Conservation (phyloP, 2,113 vertebrate species). For the Leptocoma aspasia region DNA sequence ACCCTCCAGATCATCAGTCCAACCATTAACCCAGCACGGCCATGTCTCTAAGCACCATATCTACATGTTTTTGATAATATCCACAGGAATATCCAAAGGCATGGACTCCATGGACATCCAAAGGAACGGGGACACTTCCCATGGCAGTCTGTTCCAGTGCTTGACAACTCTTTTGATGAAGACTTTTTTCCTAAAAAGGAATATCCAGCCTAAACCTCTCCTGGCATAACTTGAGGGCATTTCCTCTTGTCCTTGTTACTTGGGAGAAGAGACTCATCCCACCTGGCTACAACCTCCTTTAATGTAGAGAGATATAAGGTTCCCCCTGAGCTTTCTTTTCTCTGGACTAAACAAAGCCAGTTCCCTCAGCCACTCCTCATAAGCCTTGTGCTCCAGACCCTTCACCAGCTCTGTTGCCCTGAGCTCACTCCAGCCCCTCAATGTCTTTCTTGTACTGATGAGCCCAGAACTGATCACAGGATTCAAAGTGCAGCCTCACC, state of each 20-base stretch:
- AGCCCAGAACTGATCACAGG: neutral
- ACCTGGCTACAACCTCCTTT: neutral
- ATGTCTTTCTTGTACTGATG: rapidly evolving
- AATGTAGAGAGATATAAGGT: neutral
- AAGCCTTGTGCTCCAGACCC: neutral
- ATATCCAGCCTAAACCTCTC: neutral
- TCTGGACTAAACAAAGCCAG: neutral
- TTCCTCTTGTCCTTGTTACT: neutral
- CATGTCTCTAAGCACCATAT: neutral
- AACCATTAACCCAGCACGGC: neutral
- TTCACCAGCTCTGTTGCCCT: neutral
- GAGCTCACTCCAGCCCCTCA: neutral
- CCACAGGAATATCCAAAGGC: neutral
- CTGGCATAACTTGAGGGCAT: neutral
- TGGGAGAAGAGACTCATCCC: neutral
- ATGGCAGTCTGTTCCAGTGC: neutral
- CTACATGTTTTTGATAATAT: neutral
- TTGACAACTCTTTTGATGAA: neutral
- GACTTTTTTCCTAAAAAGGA: neutral
- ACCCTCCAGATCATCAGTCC: neutral
- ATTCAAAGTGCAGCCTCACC: neutral
- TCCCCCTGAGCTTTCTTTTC: neutral
- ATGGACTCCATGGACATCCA: too few relatives aligned
- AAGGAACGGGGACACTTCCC: neutral
- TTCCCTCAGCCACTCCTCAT: neutral